These are phyloP conservation scores for Branchipolynoe longqiensis DNA, from an alignment of 2,888 invertebrate genomes.

Conservation along the genomic window DNA sequence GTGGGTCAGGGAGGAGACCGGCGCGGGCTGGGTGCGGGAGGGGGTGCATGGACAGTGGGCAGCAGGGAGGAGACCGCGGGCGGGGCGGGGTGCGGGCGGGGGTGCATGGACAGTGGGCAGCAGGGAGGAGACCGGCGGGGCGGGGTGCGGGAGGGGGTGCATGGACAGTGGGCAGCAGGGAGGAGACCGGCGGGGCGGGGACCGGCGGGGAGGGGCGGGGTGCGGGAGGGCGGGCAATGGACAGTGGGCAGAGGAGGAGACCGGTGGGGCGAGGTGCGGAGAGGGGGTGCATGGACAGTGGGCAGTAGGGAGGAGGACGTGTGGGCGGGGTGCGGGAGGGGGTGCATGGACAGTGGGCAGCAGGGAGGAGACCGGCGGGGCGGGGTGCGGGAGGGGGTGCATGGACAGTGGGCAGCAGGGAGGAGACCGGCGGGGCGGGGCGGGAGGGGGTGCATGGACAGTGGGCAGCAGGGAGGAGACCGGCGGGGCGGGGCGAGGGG, in stretches of 20 bases:
- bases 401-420: neutral
- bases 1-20: neutral
- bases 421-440: neutral
- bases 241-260: no score
- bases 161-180: neutral
- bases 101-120: neutral
- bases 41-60: neutral
- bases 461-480: neutral
- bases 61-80: neutral
- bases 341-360: slow-evolving; percentile 1
- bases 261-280: neutral
- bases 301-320: neutral
- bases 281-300: neutral
- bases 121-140: neutral
- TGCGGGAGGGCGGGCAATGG: neutral
- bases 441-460: slow-evolving; percentile 1
- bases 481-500: neutral
- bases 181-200: neutral
- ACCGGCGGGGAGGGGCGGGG: neutral
- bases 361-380: neutral
- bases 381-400: neutral
- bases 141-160: neutral
- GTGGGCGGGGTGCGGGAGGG: neutral
- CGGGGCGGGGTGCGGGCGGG: neutral
- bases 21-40: neutral